A percentile compares a stretch with the other conserved stretches of the same genome.
These are phyloP conservation scores for Drosophila lacertosa DNA, from an alignment of 1,140 invertebrate species.

Conservation along the genomic window DNA sequence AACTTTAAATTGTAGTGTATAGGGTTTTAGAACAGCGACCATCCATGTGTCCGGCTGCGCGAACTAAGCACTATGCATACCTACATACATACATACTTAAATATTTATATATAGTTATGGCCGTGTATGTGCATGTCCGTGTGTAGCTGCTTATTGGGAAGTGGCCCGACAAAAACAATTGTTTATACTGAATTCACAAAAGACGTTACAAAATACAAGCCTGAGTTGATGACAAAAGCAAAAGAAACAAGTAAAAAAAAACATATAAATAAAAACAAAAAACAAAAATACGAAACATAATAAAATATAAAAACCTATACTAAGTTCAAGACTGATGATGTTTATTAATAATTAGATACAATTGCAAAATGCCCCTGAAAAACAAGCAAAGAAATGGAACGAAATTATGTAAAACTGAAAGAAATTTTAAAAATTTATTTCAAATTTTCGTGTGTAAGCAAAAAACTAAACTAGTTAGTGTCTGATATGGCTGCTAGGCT, in stretches of 20 bases:
- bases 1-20: constrained; percentile 63
- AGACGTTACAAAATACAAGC: constrained; percentile 42
- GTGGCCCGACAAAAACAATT: constrained; percentile 23
- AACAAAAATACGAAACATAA: constrained; percentile 27
- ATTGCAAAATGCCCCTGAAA: constrained; percentile 26
- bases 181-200: constrained; percentile 38
- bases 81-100: constrained; percentile 11
- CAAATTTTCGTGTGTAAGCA: constrained; percentile 40
- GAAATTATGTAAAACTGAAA: constrained; percentile 46
- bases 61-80: constrained; percentile 23
- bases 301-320: constrained; percentile 62
- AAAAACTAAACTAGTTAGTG: constrained; percentile 47
- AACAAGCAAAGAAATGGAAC: constrained; percentile 20
- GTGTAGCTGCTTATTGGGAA: constrained; percentile 12
- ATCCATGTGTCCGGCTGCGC: constrained; percentile 21
- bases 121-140: background rate
- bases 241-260: constrained; percentile 15
- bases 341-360: constrained; percentile 78
- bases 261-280: constrained; percentile 3
- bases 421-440: constrained; percentile 66
- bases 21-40: constrained; percentile 37
- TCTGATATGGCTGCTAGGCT: constrained; percentile 48
- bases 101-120: background rate
- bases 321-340: constrained; percentile 84
- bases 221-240: constrained; percentile 13